These are phyloP conservation scores for Rhodeus uyekii DNA, from an alignment of 2,797 vertebrate species.

Conservation along the genomic window DNA sequence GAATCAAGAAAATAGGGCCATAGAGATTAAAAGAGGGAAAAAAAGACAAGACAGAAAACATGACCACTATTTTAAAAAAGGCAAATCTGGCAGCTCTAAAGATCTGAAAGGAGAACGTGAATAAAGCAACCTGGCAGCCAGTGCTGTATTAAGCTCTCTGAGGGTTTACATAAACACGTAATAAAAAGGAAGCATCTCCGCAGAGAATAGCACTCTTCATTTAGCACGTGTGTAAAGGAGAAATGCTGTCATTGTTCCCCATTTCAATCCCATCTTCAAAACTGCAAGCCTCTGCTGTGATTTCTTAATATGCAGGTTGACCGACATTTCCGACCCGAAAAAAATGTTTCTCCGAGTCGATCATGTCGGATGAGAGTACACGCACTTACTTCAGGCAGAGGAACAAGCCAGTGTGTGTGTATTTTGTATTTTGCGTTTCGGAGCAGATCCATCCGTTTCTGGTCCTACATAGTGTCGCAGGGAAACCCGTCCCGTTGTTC, in stretches of 20 bases:
- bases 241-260: conserved; percentile 25
- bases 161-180: conserved; percentile 54
- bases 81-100: conserved; percentile 39
- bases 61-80: conserved; percentile 44
- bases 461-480: background rate
- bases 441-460: background rate
- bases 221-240: conserved; percentile 38
- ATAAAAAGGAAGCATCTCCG: conserved; percentile 49
- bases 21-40: conserved; percentile 43
- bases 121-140: conserved; percentile 41
- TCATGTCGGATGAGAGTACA: conserved; percentile 1
- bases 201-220: conserved; percentile 46
- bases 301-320: conserved; percentile 3
- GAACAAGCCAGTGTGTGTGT: background rate
- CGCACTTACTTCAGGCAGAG: background rate
- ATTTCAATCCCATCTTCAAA: conserved; percentile 24
- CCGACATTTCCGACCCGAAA: background rate
- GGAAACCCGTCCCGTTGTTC: background rate
- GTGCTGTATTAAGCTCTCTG: conserved; percentile 38
- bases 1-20: conserved; percentile 49
- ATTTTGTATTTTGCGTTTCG: background rate
- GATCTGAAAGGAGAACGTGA: conserved; percentile 44
- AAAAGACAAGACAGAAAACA: conserved; percentile 49
- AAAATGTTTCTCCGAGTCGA: background rate
- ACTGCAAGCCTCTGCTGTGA: background rate